Evolutionary conservation across 2,113 vertebrate species (phyloP), one percentile per base, ranked within the genome.

Genomic region (Scalopus aquaticus): DNA sequence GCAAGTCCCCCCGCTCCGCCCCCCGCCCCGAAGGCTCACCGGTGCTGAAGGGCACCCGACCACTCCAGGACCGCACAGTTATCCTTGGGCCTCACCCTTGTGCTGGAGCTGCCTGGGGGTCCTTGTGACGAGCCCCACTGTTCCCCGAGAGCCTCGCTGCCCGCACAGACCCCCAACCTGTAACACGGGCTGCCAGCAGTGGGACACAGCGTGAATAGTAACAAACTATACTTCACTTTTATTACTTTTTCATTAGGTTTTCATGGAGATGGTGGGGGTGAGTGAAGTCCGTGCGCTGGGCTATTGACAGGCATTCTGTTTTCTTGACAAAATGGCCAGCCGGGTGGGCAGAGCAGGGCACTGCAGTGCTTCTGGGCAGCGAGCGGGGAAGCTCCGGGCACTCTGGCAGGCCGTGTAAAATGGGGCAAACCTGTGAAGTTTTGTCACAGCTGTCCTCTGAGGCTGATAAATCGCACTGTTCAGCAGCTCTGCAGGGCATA

Each of bases 181-280:
- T 73, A 78, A 49, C 77, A 37, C 39, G 17, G 51, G 82, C 79
- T 76, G 62, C 83, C 49, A 69, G 84, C 79, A 13, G 74, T 70
- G 91, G 91, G 87, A 78, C 86, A 76, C 60, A 37, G 92, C 56
- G 35, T 93, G 88, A 96, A 87, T 96, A 94, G 96, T 93, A 89
- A 96, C 96, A 81, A 67, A 76, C 88, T 51, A 6, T 85, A 79
- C 82, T 87, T 96, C 93, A 94, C 70, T 91, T 94, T 73, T 89
- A 90, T 70, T 90, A 85, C 93, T 86, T 96, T 94, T 96, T 93
- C 79, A 85, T 92, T 90, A 62, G 92, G 69, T 95, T 95, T 94
- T 93, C 74, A 17, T 74, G 83, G 88, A 96, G 91, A 54, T 64
- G 44, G 58, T 86, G 37, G 93, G 77, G 90, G 73, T n/a, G 74